phyloP scores from a whole-genome alignment of 2,888 invertebrate species.

The Rhamphomyia laevipes region DNA sequence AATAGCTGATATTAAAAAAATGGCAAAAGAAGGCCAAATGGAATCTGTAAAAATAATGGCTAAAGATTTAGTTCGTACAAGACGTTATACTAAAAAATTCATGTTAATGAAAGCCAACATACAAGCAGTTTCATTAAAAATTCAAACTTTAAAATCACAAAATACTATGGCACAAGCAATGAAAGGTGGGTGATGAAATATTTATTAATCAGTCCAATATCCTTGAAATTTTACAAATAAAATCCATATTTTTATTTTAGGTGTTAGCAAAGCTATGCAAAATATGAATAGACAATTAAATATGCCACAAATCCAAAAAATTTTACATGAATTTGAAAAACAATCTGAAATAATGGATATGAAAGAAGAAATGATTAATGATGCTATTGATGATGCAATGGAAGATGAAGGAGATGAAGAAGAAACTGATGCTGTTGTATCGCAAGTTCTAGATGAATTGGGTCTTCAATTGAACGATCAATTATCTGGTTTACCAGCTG shows the following conservation, averaged over 20 bases:
- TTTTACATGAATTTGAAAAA: conserved; percentile 95
- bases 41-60: conserved; percentile 99
- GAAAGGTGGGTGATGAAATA: conserved; percentile 50
- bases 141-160: conserved; percentile 94
- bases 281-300: conserved; percentile 96
- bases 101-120: conserved; percentile 99
- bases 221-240: background rate
- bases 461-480: conserved; percentile 91
- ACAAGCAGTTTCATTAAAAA: conserved; percentile 93
- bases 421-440: conserved; percentile 91
- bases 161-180: conserved; percentile 99
- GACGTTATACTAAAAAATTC: conserved; percentile 93
- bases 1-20: conserved; percentile 94
- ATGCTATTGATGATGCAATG: conserved; percentile 99
- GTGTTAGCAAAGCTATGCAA: conserved; percentile 96
- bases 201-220: too few relatives aligned
- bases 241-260: conserved; percentile 16
- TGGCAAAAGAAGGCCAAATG: conserved; percentile 99
- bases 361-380: conserved; percentile 99
- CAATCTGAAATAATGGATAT: conserved; percentile 99
- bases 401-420: conserved; percentile 97
- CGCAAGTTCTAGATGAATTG: conserved; percentile 93
- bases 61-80: conserved; percentile 91
- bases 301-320: conserved; percentile 97
- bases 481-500: conserved; percentile 71